Percentiles rank a stretch among this genome's conserved stretches.
These are phyloP conservation scores for Theonella swinhoei DNA, from an alignment of 37 sponge, comb jelly and placozoan genomes.

Conservation along the genomic window DNA sequence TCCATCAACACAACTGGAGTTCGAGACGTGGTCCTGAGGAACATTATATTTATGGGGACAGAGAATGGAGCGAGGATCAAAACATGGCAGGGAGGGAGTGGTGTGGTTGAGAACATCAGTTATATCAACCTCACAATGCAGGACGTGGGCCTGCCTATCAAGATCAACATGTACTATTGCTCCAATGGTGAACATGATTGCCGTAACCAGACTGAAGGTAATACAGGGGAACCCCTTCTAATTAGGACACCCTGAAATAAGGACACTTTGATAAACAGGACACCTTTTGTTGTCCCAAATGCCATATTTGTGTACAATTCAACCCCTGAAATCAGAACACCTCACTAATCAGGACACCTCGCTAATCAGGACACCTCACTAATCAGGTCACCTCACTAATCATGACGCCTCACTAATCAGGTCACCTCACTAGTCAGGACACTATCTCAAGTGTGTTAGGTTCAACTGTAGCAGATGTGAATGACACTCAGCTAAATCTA, in stretches of 20 bases:
- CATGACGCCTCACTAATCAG: no score
- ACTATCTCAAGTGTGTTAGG: not conserved
- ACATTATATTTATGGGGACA: constrained; percentile 1
- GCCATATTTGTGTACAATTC: no score
- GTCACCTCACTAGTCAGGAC: no score
- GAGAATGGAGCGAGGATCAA: constrained; percentile 18
- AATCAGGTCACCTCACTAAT: no score
- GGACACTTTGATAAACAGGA: no score
- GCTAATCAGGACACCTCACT: no score
- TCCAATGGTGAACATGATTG: not conserved
- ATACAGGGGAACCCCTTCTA: not conserved
- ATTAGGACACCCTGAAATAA: no score
- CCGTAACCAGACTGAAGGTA: constrained; percentile 17
- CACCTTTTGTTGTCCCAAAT: no score
- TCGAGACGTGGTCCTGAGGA: constrained; percentile 2
- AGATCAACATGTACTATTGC: constrained; percentile 32
- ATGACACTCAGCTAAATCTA: no score
- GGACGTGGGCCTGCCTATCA: constrained; percentile 1
- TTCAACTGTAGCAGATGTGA: no score
- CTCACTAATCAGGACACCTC: no score
- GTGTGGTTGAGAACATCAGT: constrained; percentile 9
- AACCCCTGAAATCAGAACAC: no score
- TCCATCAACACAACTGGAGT: constrained; percentile 20
- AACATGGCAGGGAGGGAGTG: constrained; percentile 33
- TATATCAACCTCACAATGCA: constrained; percentile 8